phyloP scores from a whole-genome alignment of 1,140 invertebrate genomes.

The Drosophila lacertosa region DNA sequence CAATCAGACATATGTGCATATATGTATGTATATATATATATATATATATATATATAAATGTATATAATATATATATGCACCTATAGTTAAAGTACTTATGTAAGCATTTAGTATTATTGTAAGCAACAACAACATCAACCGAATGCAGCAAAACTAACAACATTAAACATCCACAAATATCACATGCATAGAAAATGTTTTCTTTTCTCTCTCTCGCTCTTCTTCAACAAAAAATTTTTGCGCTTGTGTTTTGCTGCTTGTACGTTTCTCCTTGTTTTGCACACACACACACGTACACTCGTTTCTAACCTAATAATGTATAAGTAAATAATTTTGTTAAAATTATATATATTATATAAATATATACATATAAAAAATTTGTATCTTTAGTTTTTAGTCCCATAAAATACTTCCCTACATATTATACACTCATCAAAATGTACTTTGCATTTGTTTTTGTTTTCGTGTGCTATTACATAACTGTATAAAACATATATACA shows the following conservation, averaged over 20 bases:
- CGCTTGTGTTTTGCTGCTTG: constrained; percentile 39
- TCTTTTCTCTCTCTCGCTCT: neutral
- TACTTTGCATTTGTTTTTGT: constrained; percentile 29
- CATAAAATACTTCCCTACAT: neutral
- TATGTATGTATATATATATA: neutral
- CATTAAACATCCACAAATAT: constrained; percentile 7
- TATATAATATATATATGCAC: constrained; percentile 4
- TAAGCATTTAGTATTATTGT: constrained; percentile 45
- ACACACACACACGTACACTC: constrained; percentile 15
- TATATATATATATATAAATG: constrained; percentile 7
- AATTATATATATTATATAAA: no score
- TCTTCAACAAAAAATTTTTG: constrained; percentile 12
- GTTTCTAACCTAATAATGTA: constrained; percentile 46
- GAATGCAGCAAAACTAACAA: constrained; percentile 20
- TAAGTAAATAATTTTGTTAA: constrained; percentile 27
- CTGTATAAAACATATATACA: no score
- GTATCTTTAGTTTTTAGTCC: constrained; percentile 25
- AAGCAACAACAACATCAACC: constrained; percentile 11
- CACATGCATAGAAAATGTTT: constrained; percentile 15
- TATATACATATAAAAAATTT: constrained; percentile 1
- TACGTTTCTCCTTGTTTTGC: constrained; percentile 29
- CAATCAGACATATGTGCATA: constrained; percentile 27
- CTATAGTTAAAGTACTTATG: constrained; percentile 34
- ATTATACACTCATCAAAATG: constrained; percentile 2
- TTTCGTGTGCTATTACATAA: constrained; percentile 41